A percentile compares a stretch with the other conserved stretches of the same genome.
Evolutionary conservation across 1,140 invertebrate genomes (phyloP).

Genomic region (Leptoteleia sp.): DNA sequence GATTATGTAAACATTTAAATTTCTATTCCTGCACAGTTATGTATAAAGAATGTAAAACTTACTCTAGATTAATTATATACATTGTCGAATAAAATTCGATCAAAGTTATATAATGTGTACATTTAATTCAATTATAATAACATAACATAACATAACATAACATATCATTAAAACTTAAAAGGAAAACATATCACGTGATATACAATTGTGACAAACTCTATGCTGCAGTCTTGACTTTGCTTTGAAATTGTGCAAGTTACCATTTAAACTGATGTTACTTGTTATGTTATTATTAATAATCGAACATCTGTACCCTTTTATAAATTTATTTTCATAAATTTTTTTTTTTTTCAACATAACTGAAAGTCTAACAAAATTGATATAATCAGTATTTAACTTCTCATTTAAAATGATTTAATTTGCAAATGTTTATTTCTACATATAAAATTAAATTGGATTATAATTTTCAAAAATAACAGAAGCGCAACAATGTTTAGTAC

Average conservation of each 20-base stretch:
- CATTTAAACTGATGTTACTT: not conserved
- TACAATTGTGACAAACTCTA: not conserved
- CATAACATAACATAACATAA: conserved; percentile 11
- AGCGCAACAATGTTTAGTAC: too few species aligned
- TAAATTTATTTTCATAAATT: too few species aligned
- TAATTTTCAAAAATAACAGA: too few species aligned
- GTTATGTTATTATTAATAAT: not conserved
- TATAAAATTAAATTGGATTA: too few species aligned
- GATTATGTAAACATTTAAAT: conserved; percentile 32
- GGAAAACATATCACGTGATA: not conserved
- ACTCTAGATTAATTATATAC: conserved; percentile 56
- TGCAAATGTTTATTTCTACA: too few species aligned
- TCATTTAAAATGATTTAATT: too few species aligned
- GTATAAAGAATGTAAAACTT: conserved; percentile 59
- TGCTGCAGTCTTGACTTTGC: not conserved
- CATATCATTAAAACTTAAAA: conserved; percentile 2
- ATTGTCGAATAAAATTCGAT: conserved; percentile 55
- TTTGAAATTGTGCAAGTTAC: not conserved
- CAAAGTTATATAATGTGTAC: conserved; percentile 27
- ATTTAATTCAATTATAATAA: conserved; percentile 4
- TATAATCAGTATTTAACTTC: too few species aligned
- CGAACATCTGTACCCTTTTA: too few species aligned
- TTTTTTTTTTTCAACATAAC: too few species aligned
- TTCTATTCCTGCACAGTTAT: conserved; percentile 50
- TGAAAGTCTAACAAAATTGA: too few species aligned